Evolutionary conservation across 2,113 vertebrate species (phyloP), one percentile per base, ranked within the genome.

Genomic region (Lates calcarifer): DNA sequence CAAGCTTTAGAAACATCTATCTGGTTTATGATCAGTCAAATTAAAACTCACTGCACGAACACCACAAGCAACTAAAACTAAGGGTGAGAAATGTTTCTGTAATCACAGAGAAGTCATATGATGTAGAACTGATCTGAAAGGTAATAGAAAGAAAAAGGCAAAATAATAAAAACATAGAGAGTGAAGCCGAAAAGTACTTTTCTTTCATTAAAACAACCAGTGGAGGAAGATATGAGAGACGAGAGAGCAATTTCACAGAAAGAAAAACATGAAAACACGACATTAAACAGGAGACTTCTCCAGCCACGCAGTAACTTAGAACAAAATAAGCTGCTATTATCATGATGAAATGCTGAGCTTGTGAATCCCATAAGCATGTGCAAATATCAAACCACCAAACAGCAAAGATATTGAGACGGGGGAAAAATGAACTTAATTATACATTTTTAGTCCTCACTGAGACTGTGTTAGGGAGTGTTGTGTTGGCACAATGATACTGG

Each of bases 251-350:
- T 72, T 72, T 49, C 75, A 76, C 47, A 55, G 73, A 64, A 73
- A 81, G 65, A 73, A 70, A 82, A 74, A 72, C 74, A 77, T 31
- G 55, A 81, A 55, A 76, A 83, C 63, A 22, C 58, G 0, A 35
- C 57, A 78, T 83, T 74, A 79, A 75, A 62, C 74, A 69, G 76
- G 56, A 86, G 67, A 82, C 55, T 68, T 73, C 78, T 75, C 45
- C 13, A 24, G 66, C 51, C 70, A 29, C 33, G 29, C 56, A 53
- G 74, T 75, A 77, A 87, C 65, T 77, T 60, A 73, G 55, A 82
- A 84, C 68, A 24, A 77, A 77, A 71, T 80, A 69, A 55, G 65
- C 74, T 86, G 83, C 86, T 77, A 82, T 88, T 82, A 86, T 71
- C 74, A 45, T 56, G 69, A 53, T 77, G 78, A 79, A 87, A 81